Base-by-base conservation (phyloP, 2,113 vertebrate genomes). In the Solea senegalensis region DNA sequence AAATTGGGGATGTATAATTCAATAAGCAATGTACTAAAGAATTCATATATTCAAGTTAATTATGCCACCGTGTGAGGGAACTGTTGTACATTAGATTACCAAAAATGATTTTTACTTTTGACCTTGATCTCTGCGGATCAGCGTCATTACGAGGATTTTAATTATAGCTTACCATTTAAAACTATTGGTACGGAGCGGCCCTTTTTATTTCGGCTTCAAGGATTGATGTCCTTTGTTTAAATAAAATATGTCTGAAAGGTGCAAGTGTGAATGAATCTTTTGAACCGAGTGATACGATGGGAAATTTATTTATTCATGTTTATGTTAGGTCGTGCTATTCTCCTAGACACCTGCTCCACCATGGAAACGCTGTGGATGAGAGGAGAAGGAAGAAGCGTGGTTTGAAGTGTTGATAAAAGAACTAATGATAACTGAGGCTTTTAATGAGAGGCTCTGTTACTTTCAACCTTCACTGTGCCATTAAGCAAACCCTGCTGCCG, bases 1-100 rank as follows among this genome's bases (percentile, higher is more conserved):
- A 90, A 86, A 90, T 87, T 82, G 88, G 93, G 78, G 75, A 91
- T 93, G 71, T 91, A 89, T 90, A 92, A 94, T 95, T 95, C 94
- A 96, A 95, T 95, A 92, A 95, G 94, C 93, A 91, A 85, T 84
- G 91, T 89, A 89, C 93, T 95, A 92, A 96, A 95, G 92, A 93
- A 94, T 95, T 94, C 90, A 95, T 95, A 94, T 88, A 94, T 93
- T 93, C 82, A 84, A 92, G 93, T 94, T 95, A 95, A 95, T 96
- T 95, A 95, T 92, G 92, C 92, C 90, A 90, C 86, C 65, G 59
- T 85, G 83, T 72, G 74, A 82, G 81, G 80, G 85, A 78, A 72
- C 69, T 76, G 82, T 82, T 89, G 84, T 90, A 88, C 79, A 83
- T 85, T 53, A 66, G 83, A 90, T 91, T 86, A 79, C 78, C 67